phyloP scores from a whole-genome alignment of 2,797 vertebrate genomes.

The Lacerta bilineata region DNA sequence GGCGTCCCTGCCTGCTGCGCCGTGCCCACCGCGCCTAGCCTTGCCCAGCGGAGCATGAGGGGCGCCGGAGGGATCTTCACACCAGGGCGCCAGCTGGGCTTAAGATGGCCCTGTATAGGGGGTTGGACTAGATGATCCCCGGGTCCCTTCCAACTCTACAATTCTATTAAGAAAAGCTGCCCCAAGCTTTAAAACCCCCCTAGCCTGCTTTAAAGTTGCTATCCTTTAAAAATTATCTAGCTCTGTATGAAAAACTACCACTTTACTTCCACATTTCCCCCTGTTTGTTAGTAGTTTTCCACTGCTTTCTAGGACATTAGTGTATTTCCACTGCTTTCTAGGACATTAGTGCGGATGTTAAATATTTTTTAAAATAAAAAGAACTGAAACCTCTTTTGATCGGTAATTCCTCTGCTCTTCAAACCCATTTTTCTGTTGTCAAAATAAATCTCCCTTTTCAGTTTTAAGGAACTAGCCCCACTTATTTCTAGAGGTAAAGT shows the following conservation, averaged over 20 bases:
- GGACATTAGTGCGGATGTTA: not conserved
- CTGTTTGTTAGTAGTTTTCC: not conserved
- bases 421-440: conserved; percentile 45
- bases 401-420: conserved; percentile 13
- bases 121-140: too few relatives aligned
- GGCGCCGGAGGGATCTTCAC: too few relatives aligned
- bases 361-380: not conserved
- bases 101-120: too few relatives aligned
- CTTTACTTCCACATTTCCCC: not conserved
- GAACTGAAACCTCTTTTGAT: not conserved
- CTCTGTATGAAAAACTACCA: not conserved
- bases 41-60: too few relatives aligned
- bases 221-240: not conserved
- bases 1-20: too few relatives aligned
- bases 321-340: not conserved
- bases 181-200: too few relatives aligned
- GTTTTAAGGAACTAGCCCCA: conserved; percentile 30
- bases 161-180: too few relatives aligned
- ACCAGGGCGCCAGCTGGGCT: too few relatives aligned
- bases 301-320: not conserved
- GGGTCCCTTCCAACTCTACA: too few relatives aligned
- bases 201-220: not conserved
- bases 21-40: too few relatives aligned
- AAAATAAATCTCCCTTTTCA: conserved; percentile 48
- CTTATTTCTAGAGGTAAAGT: conserved; percentile 62